Evolutionary conservation across 2,797 vertebrate species (phyloP).

Genomic region (Peromyscus eremicus): DNA sequence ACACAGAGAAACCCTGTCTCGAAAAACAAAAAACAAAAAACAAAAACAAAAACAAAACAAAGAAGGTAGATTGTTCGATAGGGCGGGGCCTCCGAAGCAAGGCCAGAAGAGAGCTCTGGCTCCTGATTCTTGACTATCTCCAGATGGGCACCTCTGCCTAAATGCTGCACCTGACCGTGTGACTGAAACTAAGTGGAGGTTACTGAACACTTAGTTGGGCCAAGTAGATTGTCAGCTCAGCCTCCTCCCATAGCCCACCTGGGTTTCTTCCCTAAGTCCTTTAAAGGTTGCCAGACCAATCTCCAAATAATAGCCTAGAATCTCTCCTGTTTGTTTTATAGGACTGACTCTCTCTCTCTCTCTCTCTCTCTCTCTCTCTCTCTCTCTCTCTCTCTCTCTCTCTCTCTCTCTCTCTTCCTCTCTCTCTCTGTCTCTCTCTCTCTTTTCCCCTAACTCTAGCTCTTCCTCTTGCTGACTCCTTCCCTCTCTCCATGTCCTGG

Average conservation of each 20-base stretch:
- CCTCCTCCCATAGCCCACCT: background rate
- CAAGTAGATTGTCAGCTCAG: background rate
- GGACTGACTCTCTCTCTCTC: background rate
- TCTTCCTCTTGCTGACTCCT: background rate
- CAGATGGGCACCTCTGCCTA: background rate
- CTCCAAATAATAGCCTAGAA: background rate
- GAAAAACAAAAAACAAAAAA: too few relatives aligned
- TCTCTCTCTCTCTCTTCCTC: background rate
- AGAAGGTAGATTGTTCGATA: background rate
- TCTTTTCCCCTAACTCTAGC: background rate
- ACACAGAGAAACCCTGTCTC: too few relatives aligned
- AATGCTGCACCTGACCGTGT: background rate
- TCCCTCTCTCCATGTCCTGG: background rate
- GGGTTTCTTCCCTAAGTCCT: background rate
- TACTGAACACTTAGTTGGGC: background rate
- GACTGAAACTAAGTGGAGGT: background rate
- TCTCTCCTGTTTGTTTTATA: background rate
- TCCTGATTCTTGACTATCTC: background rate
- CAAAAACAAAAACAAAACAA: too few relatives aligned
- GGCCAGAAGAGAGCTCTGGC: background rate
- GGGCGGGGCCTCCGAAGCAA: background rate
- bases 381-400: background rate
- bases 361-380: background rate
- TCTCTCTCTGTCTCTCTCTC: background rate
- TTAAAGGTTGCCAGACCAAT: background rate